Base-by-base conservation (phyloP, 64 coral and sea anemone genomes). In the Platygyra sinensis region DNA sequence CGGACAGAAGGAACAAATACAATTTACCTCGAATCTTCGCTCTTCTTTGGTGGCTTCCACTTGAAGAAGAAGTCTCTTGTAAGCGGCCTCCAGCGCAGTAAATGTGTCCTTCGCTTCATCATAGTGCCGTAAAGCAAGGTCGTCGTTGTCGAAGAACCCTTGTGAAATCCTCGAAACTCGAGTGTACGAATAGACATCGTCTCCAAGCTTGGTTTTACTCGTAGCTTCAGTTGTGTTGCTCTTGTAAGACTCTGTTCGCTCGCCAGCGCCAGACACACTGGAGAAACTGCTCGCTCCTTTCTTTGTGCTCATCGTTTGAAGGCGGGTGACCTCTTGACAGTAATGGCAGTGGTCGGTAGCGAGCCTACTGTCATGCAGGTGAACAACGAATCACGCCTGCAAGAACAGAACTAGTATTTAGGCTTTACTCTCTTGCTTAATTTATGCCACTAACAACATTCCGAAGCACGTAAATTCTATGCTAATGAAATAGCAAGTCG, bases 101-200 rank as follows among this genome's bases (percentile, higher is more conserved):
- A 97, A 93, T 0, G 95, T 97, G 76, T 97, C 95, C 55, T 62
- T 94, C 13, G 95, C 95, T 72, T 86, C 87, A 52, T 97, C 92
- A 18, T 94, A 97, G 60, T 88, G 88, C 76, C 87, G 86, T n/a
- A 97, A 60, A 18, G 95, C 93, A 20, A 97, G 80, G 31, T 97
- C 95, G 19, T 89, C 86, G 25, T 94, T 85, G 73, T 97, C 95
- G 71, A 91, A 87, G n/a, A 84, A 72, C 10, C 95, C 91, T 20
- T 79, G 59, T 7, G 82, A 83, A 29, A 92, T 94, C 76, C 89
- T 89, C 32, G 91, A 89, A 22, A 97, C 95, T 65, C 92, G 91
- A 52, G 83, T 91, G 72, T 97, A 97, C 30, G 95, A 90, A 49
- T 74, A 90, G 17, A 90, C 57, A 79, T 93, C 83, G 36, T 93